Base-by-base conservation (phyloP, 2,797 vertebrate genomes). In the Harpagifer antarcticus region DNA sequence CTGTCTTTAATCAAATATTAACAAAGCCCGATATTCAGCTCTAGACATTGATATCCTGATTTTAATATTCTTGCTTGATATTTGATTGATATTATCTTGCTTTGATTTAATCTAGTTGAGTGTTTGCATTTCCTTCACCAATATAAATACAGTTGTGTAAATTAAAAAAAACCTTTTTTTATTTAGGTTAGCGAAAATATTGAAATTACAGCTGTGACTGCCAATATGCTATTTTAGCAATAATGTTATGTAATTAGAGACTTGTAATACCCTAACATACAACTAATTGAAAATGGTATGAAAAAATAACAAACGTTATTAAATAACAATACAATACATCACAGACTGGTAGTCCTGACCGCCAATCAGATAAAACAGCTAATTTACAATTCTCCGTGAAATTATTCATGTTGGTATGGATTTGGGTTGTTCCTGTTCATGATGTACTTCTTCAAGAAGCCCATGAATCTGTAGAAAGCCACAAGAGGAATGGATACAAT, bases 401-500 rank as follows among this genome's bases (percentile, higher is more conserved):
- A 20, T 8, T 72, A 56, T 77, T 92, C 33, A 60, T 81, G 88
- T 68, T 67, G 69, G 47, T 82, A 79, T 49, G 71, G 68, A 6
- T 60, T 82, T 64, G 0, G 27, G 52, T 65, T 61, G 19, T 79
- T 78, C 50, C 56, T 81, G 53, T 74, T 66, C 49, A 17, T 49
- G 37, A 74, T 72, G 20, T 12, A 67, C 62, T 63, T 86, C 68
- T 2, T 0, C 53, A 61, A 33, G 57, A 56, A 58, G 68, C 76
- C 60, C 0, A 79, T 48, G n/a, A 95, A 83, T 16, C 89, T 94
- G 74, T 88, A 92, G 66, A 96, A 68, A 0, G 94, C 95, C 20
- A 90, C 89, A 1, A 76, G 64, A 2, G 95, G 96, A 48, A 97
- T 85, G 4, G 91, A 90, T 55, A 93, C 4, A 0, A 90, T 73